Evolutionary conservation across 2,113 vertebrate genomes (phyloP).

Genomic region (Gadus macrocephalus): DNA sequence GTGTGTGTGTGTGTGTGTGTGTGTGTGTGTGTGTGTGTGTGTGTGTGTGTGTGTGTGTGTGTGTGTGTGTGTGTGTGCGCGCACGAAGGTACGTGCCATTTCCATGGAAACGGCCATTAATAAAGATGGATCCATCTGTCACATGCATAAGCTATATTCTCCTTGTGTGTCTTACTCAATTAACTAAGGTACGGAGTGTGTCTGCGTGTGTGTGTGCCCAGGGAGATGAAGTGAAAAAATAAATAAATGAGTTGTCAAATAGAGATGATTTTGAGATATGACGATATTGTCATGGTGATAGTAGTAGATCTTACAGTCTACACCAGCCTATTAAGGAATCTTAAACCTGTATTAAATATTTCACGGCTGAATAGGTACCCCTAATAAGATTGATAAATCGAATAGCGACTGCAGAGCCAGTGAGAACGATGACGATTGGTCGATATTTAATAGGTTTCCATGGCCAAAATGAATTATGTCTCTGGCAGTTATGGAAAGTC

Average conservation of each 20-base stretch:
- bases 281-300: slow-evolving; percentile 19
- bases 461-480: slow-evolving; percentile 57
- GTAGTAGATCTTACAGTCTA: slow-evolving; percentile 48
- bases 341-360: slow-evolving; percentile 68
- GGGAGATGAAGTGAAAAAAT: slow-evolving; percentile 32
- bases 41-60: too few species aligned
- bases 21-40: too few species aligned
- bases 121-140: slow-evolving; percentile 44
- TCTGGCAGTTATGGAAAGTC: slow-evolving; percentile 48
- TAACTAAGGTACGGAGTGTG: slow-evolving; percentile 8
- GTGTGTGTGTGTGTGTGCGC: slow-evolving; percentile 41
- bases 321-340: slow-evolving; percentile 62
- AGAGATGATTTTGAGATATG: slow-evolving; percentile 57
- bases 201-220: slow-evolving; percentile 6
- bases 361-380: slow-evolving; percentile 60
- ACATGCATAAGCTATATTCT: slow-evolving; percentile 15
- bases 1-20: too few species aligned
- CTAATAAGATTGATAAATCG: slow-evolving; percentile 65
- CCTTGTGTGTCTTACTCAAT: slow-evolving; percentile 44
- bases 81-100: slow-evolving; percentile 12
- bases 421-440: slow-evolving; percentile 66
- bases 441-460: slow-evolving; percentile 61
- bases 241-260: slow-evolving; percentile 47
- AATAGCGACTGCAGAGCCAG: slow-evolving; percentile 44
- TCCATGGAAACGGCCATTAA: slow-evolving; percentile 39